These are phyloP conservation scores for Lerema accius DNA, from an alignment of 1,140 invertebrate species.

Conservation along the genomic window DNA sequence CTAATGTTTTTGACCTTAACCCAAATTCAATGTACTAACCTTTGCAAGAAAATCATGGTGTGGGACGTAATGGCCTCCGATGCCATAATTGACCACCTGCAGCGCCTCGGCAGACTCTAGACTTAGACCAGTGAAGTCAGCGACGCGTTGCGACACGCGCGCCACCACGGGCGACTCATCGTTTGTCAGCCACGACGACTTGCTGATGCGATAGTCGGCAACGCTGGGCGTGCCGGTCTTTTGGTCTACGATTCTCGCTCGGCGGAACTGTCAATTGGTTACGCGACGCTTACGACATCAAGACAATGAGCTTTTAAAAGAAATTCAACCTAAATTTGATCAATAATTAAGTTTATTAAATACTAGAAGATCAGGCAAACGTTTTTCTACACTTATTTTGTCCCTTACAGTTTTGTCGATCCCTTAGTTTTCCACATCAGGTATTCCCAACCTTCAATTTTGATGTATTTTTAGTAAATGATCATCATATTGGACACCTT, in stretches of 20 bases:
- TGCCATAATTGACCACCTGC: constrained; percentile 99
- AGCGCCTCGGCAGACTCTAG: constrained; percentile 96
- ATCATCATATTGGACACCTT: too few relatives aligned
- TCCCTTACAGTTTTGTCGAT: too few relatives aligned
- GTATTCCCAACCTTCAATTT: too few relatives aligned
- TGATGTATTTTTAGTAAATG: too few relatives aligned
- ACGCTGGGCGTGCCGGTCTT: constrained; percentile 95
- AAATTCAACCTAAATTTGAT: too few relatives aligned
- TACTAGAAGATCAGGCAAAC: too few relatives aligned
- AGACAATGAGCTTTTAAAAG: too few relatives aligned
- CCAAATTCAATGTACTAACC: constrained; percentile 84
- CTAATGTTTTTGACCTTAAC: too few relatives aligned
- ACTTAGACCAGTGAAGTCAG: constrained; percentile 92
- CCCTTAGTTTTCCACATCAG: too few relatives aligned
- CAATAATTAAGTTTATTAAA: too few relatives aligned
- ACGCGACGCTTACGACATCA: too few relatives aligned
- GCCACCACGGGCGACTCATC: constrained; percentile 90
- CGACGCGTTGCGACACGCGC: constrained; percentile 88
- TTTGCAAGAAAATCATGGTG: constrained; percentile 98
- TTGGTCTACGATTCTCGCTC: constrained; percentile 98
- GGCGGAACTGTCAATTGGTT: constrained; percentile 94
- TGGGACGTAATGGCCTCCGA: constrained; percentile 99
- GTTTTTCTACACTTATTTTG: too few relatives aligned
- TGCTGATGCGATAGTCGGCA: constrained; percentile 98
- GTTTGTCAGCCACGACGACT: constrained; percentile 97